These are phyloP conservation scores for Ephestia elutella DNA, from an alignment of 1,140 invertebrate species.

Conservation along the genomic window DNA sequence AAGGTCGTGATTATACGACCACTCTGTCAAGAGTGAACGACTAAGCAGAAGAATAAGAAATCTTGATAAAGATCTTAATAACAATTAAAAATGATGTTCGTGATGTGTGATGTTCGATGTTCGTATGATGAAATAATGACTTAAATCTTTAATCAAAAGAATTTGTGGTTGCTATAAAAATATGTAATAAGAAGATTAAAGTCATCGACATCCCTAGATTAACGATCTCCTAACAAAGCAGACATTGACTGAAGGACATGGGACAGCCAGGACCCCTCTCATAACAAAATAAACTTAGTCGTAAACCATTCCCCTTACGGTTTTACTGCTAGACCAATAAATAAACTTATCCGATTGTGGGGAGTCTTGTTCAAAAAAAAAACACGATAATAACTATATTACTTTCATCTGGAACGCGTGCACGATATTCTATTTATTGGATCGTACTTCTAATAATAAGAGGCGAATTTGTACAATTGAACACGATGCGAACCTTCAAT, in stretches of 20 bases:
- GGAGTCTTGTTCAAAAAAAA: conserved; percentile 34
- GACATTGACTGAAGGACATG: conserved; percentile 45
- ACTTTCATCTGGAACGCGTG: conserved; percentile 37
- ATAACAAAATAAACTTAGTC: conserved; percentile 51
- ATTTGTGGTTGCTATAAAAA: background rate
- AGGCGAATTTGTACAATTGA: conserved; percentile 39
- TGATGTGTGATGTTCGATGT: no score
- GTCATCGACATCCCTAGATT: conserved; percentile 35
- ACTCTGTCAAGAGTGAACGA: no score
- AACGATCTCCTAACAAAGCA: conserved; percentile 45
- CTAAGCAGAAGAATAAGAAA: no score
- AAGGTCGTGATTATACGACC: no score
- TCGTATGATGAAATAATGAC: no score
- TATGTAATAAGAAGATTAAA: conserved; percentile 10
- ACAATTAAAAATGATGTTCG: no score
- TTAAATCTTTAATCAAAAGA: background rate
- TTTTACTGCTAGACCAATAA: conserved; percentile 63
- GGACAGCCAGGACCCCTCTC: conserved; percentile 40
- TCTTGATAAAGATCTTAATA: no score
- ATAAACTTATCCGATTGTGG: conserved; percentile 61
- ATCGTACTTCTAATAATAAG: conserved; percentile 36
- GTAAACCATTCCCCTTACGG: conserved; percentile 58
- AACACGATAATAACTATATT: conserved; percentile 52
- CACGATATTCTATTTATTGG: conserved; percentile 38
- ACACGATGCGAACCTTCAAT: conserved; percentile 38